Evolutionary conservation across 1,140 invertebrate genomes (phyloP), one percentile per base, ranked within the genome.

Genomic region (Heliconius hewitsoni): DNA sequence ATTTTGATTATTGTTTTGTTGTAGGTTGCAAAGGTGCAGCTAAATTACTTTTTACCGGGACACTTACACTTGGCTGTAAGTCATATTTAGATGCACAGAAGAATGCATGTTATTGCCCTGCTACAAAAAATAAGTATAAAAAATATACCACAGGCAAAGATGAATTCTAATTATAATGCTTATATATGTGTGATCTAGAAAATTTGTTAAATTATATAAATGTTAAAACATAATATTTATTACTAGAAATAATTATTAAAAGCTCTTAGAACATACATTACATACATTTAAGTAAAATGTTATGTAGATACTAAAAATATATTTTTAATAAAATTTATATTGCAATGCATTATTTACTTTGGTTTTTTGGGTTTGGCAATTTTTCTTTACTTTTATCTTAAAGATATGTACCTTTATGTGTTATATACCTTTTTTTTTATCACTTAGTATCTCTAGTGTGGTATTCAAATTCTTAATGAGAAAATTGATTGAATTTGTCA

Each of bases 31-130:
- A 98, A 94, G 96, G 95, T 13, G 97, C 97, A 66, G 97, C 98
- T 1, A 98, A 98, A 94, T 94, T 98, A 90, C 91, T 98, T 1
- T 98, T 96, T 84, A 97, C 97, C 0, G 97, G 97, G 39, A 98
- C 97, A 9, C 93, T 97, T 73, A 96, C 97, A 8, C 91, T 98
- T 1, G 98, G 98, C 1, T 98, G 98, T 84, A 97, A 98, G 87
- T 96, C 97, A 34, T 98, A 96, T 89, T 94, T 97, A 71, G 96
- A 98, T 91, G 96, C 97, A 1, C 98, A 98, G 89, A 95, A 95
- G 83, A 94, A 96, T 82, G 97, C 98, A 0, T 98, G 98, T 85
- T 97, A 96, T 82, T 98, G 98, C 92, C 90, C 95, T 39, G 89
- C 93, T 39, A 57, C 86, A 27, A 95, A 91, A 88, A 95, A 86